phyloP scores from a whole-genome alignment of 2,888 invertebrate species.

The Erpobdella octoculata region DNA sequence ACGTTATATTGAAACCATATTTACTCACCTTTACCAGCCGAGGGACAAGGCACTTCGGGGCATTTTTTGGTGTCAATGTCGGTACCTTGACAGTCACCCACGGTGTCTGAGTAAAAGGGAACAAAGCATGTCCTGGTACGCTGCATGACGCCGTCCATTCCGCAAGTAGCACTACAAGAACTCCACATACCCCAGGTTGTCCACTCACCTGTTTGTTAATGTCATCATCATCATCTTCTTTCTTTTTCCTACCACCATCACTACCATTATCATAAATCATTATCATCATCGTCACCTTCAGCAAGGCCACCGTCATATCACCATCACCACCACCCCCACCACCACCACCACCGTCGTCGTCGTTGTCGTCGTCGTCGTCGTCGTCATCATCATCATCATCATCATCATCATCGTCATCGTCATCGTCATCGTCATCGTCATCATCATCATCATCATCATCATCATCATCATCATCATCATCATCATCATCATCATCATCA shows the following conservation, averaged over 20 bases:
- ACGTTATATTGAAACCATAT: too few relatives aligned
- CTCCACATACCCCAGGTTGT: too few relatives aligned
- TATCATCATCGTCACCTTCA: constrained; percentile 8
- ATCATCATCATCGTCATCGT: background rate
- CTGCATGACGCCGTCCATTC: too few relatives aligned
- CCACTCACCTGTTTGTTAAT: too few relatives aligned
- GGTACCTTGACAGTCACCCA: too few relatives aligned
- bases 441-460: background rate
- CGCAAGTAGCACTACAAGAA: too few relatives aligned
- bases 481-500: constrained; percentile 3
- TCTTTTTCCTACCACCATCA: background rate
- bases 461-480: background rate
- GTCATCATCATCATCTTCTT: too few relatives aligned
- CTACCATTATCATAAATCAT: constrained; percentile 3
- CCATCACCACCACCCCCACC: constrained; percentile 11
- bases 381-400: constrained; percentile 8
- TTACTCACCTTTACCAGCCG: too few relatives aligned
- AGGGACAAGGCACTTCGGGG: too few relatives aligned
- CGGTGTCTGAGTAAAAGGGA: too few relatives aligned
- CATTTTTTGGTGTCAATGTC: too few relatives aligned
- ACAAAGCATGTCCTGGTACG: too few relatives aligned
- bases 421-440: background rate
- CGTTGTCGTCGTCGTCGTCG: background rate
- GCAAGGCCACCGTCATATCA: background rate
- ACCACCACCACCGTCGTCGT: constrained; percentile 14